These are phyloP conservation scores for Drosophila pandora DNA, from an alignment of 1,140 invertebrate species.

Conservation along the genomic window DNA sequence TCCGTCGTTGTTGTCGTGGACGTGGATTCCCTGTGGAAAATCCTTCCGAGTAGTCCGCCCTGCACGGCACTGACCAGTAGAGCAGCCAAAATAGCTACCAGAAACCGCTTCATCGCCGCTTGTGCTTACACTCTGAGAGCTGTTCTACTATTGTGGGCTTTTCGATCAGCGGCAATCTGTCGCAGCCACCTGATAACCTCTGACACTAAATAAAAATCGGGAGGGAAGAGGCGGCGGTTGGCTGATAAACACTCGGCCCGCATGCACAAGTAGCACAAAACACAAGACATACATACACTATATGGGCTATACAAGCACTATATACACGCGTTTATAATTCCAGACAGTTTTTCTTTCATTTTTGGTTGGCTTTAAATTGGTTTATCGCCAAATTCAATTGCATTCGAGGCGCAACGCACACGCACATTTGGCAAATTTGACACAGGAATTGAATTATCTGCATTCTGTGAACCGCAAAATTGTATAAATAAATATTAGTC, in stretches of 20 bases:
- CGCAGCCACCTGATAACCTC: constrained; percentile 42
- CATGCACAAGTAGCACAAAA: background rate
- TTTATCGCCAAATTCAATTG: constrained; percentile 54
- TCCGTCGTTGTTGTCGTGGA: constrained; percentile 22
- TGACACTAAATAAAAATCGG: constrained; percentile 11
- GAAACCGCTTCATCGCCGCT: constrained; percentile 52
- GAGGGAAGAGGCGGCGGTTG: background rate
- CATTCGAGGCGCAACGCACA: constrained; percentile 18
- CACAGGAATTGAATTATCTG: constrained; percentile 69
- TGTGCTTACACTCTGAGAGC: constrained; percentile 24
- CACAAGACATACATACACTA: background rate
- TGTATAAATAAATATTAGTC: constrained; percentile 77
- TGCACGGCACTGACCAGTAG: constrained; percentile 14
- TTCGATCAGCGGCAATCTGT: constrained; percentile 6
- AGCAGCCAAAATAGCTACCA: constrained; percentile 8
- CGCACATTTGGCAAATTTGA: constrained; percentile 53
- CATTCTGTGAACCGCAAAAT: constrained; percentile 68
- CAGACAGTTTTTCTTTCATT: constrained; percentile 16
- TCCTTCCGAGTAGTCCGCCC: constrained; percentile 29
- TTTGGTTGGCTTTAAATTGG: constrained; percentile 49
- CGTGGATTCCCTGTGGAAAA: constrained; percentile 35
- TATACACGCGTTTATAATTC: constrained; percentile 1
- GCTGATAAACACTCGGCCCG: constrained; percentile 12
- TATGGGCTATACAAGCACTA: background rate
- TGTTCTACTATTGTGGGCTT: constrained; percentile 2